phyloP scores from a whole-genome alignment of 1,140 invertebrate species.

The Hycleus cichorii region DNA sequence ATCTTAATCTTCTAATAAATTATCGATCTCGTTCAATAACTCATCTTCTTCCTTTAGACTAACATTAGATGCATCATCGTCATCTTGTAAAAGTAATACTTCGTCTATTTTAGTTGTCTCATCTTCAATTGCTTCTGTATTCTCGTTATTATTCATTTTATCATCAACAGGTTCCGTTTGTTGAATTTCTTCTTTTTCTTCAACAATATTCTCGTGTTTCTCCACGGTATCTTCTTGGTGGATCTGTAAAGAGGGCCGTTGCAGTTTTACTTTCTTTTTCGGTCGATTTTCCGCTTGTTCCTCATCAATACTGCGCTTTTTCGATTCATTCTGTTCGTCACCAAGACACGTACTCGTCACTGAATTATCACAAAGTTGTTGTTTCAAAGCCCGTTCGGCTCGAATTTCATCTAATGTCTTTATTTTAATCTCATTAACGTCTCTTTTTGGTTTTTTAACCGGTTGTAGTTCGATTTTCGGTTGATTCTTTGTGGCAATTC shows the following conservation, averaged over 20 bases:
- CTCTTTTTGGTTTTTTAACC: slow-evolving; percentile 10
- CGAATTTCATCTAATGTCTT: slow-evolving; percentile 39
- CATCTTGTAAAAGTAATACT: slow-evolving; percentile 31
- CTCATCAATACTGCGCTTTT: slow-evolving; percentile 16
- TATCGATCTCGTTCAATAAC: slow-evolving; percentile 36
- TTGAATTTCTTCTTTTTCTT: background rate
- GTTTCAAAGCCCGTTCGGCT: slow-evolving; percentile 26
- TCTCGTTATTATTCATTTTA: background rate
- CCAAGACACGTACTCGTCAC: slow-evolving; percentile 21
- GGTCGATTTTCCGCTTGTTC: slow-evolving; percentile 5
- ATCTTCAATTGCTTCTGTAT: slow-evolving; percentile 3
- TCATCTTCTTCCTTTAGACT: slow-evolving; percentile 35
- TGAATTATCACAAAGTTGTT: slow-evolving; percentile 20
- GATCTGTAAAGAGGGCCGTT: background rate
- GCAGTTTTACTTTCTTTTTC: slow-evolving; percentile 5
- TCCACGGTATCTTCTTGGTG: background rate
- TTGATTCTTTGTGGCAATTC: slow-evolving; percentile 8
- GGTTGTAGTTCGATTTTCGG: slow-evolving; percentile 1
- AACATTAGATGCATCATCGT: slow-evolving; percentile 31
- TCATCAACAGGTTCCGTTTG: background rate
- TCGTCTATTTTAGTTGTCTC: slow-evolving; percentile 29
- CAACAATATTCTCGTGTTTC: background rate
- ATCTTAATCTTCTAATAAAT: slow-evolving; percentile 30
- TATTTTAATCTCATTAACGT: slow-evolving; percentile 32
- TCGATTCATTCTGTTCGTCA: slow-evolving; percentile 7